Base-by-base conservation (phyloP, 1,140 invertebrate genomes). In the Drosophila lini region DNA sequence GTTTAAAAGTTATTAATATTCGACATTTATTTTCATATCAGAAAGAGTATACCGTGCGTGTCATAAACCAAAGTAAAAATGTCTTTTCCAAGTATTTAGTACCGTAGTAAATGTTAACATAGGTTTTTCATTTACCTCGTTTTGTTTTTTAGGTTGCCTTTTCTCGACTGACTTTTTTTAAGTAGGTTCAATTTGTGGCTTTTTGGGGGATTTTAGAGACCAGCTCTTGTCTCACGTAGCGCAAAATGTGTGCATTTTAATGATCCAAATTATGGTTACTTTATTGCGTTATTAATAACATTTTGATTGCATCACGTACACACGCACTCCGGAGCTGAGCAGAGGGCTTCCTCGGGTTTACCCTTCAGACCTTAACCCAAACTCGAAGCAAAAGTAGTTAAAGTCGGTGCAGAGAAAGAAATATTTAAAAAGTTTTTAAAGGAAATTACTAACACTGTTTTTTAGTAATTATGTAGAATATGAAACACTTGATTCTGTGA, bases 241-340 rank as follows among this genome's bases (percentile, higher is more conserved):
- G 68, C 52, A 50, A 83, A 89, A 77, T 89, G 84, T 88, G 84
- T 80, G 80, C 80, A 84, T 88, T 88, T 88, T 89, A 89, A 88
- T 88, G 83, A 78, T 74, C 80, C 69, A 89, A 88, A 88, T 88
- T 80, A 89, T 88, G 84, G 83, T 88, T 88, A 89, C 77, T 89
- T 88, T 88, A 88, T 83, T 89, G 84, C 83, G 83, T 89, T 88
- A 88, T 88, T 88, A 88, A 88, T 88, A 88, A 88, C 83, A 89
- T 88, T 86, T 88, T 88, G 83, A 88, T 88, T 89, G 84, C 83
- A 88, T 89, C 83, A 88, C 83, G 83, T 88, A 88, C 84, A 58
- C 83, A 86, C 83, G 78, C 83, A 74, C 80, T 79, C 59, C 28
- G 25, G 3, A 44, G 32, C 13, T 19, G 22, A 16, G 62, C 28